Evolutionary conservation across 2,888 invertebrate species (phyloP).

Genomic region (Carpatolechia fugitivella): DNA sequence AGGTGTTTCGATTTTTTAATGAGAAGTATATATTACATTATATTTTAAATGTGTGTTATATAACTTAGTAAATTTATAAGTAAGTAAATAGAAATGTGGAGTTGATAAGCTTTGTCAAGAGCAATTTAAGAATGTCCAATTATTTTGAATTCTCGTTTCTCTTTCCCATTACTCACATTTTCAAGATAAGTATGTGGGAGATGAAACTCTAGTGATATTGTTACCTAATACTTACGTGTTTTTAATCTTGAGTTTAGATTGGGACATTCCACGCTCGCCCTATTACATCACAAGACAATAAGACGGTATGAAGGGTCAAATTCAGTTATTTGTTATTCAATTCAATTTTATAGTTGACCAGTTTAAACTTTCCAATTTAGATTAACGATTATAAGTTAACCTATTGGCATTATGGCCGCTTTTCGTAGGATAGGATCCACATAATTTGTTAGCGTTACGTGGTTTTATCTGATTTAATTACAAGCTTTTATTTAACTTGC

Average conservation of each 20-base stretch:
- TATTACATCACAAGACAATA: background rate
- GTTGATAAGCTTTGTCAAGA: too few relatives aligned
- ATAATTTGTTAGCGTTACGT: background rate
- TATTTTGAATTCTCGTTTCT: too few relatives aligned
- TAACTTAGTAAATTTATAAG: too few relatives aligned
- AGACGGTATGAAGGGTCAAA: background rate
- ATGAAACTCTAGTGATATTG: background rate
- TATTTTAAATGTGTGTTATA: too few relatives aligned
- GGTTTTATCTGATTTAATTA: background rate
- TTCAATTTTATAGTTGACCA: background rate
- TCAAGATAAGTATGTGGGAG: background rate
- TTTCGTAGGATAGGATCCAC: too few relatives aligned
- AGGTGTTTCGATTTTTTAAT: too few relatives aligned
- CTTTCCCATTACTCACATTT: too few relatives aligned
- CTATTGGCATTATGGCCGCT: background rate
- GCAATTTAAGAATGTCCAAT: too few relatives aligned
- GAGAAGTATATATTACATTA: too few relatives aligned
- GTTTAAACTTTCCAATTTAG: background rate
- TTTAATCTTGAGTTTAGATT: background rate
- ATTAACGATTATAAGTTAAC: background rate
- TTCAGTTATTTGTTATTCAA: background rate
- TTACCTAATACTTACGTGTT: constrained; percentile 1
- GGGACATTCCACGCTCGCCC: background rate
- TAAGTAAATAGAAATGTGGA: too few relatives aligned
- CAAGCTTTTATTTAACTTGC: too few relatives aligned